Evolutionary conservation across 1,140 invertebrate genomes (phyloP), one percentile per base, ranked within the genome.

Genomic region (Drosophila sturtevanti): DNA sequence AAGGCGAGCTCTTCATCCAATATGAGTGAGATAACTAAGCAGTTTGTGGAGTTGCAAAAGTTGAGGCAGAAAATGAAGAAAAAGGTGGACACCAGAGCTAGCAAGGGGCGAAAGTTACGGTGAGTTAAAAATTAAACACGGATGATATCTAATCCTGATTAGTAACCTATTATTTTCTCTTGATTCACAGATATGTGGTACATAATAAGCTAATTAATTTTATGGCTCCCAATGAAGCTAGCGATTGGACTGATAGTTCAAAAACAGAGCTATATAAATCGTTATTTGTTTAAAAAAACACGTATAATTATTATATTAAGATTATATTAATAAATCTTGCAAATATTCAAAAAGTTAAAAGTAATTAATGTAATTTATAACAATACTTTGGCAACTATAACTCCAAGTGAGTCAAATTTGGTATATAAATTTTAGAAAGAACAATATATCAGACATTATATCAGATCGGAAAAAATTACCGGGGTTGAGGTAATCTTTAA

Each of bases 121-220:
- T 91, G 24, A 76, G 52, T 37, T 52, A 18, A 41, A 12, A 41
- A 12, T 6, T 18, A 41, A 21, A 14, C 35, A n/a, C 14, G 41
- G 27, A 60, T 35, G 0, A 34, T 14, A 21, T 6, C 16, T 16
- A 4, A 16, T 51, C 21, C 56, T 11, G 35, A 1, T 14, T 44
- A 10, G 21, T 58, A 22, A 31, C 59, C 48, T 1, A 6, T 59
- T 35, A 31, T 38, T n/a, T 14, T 11, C 9, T 51, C 67, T n/a
- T 31, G 7, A 31, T 31, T 31, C 6, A 7, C 35, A 91, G 90
- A 62, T 99, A 98, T 92, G 95, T 96, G 77, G 95, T 98, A 11
- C 97, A 98, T 92, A 95, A 95, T 41, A 97, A 98, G 92, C 92
- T 99, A 18, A 95, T 98, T 0, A 99, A 98, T 92, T 99, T 97